Evolutionary conservation across 2,113 vertebrate genomes (phyloP), one percentile per base, ranked within the genome.

Genomic region (Podarcis raffonei): DNA sequence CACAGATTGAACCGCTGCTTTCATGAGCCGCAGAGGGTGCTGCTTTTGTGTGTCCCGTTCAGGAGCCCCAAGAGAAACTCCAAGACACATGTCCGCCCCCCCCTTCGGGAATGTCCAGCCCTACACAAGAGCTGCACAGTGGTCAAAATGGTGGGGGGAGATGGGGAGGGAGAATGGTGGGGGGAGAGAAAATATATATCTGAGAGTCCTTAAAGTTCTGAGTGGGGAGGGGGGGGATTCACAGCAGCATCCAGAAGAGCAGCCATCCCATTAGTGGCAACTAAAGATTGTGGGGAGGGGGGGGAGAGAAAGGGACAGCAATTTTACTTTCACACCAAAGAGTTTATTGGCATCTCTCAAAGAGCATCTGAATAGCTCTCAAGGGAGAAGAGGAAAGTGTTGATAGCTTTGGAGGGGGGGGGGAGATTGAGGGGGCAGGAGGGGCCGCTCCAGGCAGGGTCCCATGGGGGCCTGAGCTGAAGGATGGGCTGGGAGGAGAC

Each of bases 251-350:
- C 74, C 84, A 75, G 91, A 84, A 83, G 42, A 65, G 8, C 81
- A 92, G 72, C 68, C 62, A 48, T 0, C 37, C 85, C 30, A 8
- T 81, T 12, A 76, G 83, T 32, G 89, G 72, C 81, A 79, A 86
- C 83, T 91, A 48, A 90, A 89, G 78, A 94, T 5, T 5, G 0
- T 1, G 23, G 71, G 0, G 6, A 81, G 71, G 0, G 6, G 83
- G 78, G 86, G 57, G 35, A 20, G 68, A 53, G 48, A 53, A 53
- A 11, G 9, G 11, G 48, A 53, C 48, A 53, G 76, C 81, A 16
- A 42, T 89, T 91, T 89, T 72, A 85, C 79, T 92, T 86, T 80
- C 90, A 90, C 89, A 91, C 85, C 59, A 35, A 86, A 88, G 83
- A 37, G 53, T 89, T 94, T 86, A 89, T 74, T 69, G 89, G 57